Base-by-base conservation (phyloP, 2,888 invertebrate species). In the Pristionchus arcanus region DNA sequence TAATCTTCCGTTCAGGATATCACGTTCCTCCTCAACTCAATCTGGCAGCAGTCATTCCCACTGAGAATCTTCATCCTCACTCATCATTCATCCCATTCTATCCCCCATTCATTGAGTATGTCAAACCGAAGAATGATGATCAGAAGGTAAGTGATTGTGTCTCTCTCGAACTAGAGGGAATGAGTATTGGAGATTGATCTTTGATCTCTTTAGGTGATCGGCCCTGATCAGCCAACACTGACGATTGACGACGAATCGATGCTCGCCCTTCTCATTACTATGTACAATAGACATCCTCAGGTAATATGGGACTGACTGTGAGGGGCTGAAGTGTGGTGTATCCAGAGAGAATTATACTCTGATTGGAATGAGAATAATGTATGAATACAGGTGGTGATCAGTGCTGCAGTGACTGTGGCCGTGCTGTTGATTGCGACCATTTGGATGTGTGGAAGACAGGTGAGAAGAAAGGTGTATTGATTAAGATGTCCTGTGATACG, bases 391-490 rank as follows among this genome's bases (percentile, higher is more conserved):
- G 68, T 87, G 55, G 68, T 68, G 25, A 25, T 87, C 37, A 34
- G 42, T 49, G 71, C 90, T 5, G 37, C 90, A 16, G 89, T 89
- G 13, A 89, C 91, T 11, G 37, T 93, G 5, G 19, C 92, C n/a
- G 91, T 90, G 1, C 87, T 94, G 13, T 13, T 93, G 2, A n/a
- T 92, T 5, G 91, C 92, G 2, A 91, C 91, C 2, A 91, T 94
- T 16, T 94, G 94, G 92, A 91, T 92, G 90, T 93, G 93, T 89
- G 93, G 94, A 74, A 84, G 92, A 90, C 93, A 93, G 90, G 92
- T 92, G 81, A 53, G 77, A 42, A 49, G 16, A n/a, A n/a, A n/a
- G 3, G n/a, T 25, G 13, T 66, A 28, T 25, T n/a, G 19, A 25
- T 21, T 59, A 59, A 2, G 42, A 9, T 28, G n/a, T 25, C 28